Base-by-base conservation (phyloP, 2,113 vertebrate species). In the Serinus canaria region DNA sequence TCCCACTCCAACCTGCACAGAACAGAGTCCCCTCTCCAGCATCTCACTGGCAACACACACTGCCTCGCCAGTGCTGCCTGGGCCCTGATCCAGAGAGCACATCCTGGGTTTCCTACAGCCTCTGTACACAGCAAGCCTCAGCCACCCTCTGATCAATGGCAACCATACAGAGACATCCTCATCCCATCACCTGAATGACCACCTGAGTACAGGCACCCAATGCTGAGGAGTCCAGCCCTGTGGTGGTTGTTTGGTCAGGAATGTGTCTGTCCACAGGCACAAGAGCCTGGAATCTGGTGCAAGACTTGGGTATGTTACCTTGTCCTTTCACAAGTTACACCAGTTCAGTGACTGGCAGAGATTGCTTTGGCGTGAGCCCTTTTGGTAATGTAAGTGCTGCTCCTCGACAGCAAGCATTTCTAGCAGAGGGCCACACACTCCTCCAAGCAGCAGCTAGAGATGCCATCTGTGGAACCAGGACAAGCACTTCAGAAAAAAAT, bases 141-240 rank as follows among this genome's bases (percentile, higher is more conserved):
- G 31, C 15, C 31, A 39, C 27, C 35, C 47, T 2, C 1, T 2
- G 11, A 22, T 28, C 43, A 24, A 6, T 6, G 23, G 30, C 11
- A 50, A 23, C 56, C 20, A 25, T 0, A 35, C 0, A 1, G 31
- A 53, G 24, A 60, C 5, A 49, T 1, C 60, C 44, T 21, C 13
- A 24, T 67, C 27, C 67, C 3, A 4, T 9, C 56, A n/a, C 19
- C n/a, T 44, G 43, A 11, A 15, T 1, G 11, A 7, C 7, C 60
- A 35, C 19, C n/a, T 49, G n/a, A 12, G 11, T 1, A 10, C 56
- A 82, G 39, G 37, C 24, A 39, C 23, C 1, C 50, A 58, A 2
- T 0, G 3, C 41, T 8, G 0, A 62, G 28, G 16, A 56, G 21
- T 6, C 44, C 60, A 35, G 6, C 5, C 4, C 69, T 5, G 0